Evolutionary conservation across 2,797 vertebrate species (phyloP), one percentile per base, ranked within the genome.

Genomic region (Todus mexicanus): DNA sequence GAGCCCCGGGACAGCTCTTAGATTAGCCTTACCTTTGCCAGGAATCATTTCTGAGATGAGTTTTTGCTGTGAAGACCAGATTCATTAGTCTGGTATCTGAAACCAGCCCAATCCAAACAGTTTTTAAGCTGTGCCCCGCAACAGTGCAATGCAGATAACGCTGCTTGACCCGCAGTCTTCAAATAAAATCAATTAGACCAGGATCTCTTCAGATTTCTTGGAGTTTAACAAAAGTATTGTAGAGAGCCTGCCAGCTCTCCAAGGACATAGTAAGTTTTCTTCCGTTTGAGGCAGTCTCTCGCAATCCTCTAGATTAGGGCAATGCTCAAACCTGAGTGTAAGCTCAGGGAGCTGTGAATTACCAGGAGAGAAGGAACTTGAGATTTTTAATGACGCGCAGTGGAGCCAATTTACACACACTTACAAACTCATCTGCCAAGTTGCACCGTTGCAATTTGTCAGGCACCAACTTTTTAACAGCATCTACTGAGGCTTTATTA

Each of bases 401-500:
- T 45, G 95, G 90, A 96, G 60, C 92, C 81, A 96, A 84, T 96
- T 96, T 96, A 57, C n/a, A 37, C 54, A 33, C 15, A 6, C 9
- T 61, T 51, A 16, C 7, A 84, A 90, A 84, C 89, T 89, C 80
- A 31, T 43, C 43, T 50, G 40, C 53, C 79, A 82, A 91, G 43
- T 68, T 82, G 45, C 63, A 17, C 68, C 54, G 19, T 14, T 56
- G 38, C 85, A 69, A 40, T 53, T 88, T 92, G 70, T 35, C 73
- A 92, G 84, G 50, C 73, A 33, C 37, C 19, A 95, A 93, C 92
- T 94, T 97, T 94, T 91, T 93, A 96, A 93, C 92, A 77, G 40
- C 78, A 76, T 63, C 95, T 89, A 72, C 73, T 33, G 93, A 93
- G 95, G 47, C 87, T 92, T 95, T 77, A 72, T 95, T 96, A 95